These are phyloP conservation scores for Protobothrops flavoviridis DNA, from an alignment of 2,113 vertebrate genomes.

Conservation along the genomic window DNA sequence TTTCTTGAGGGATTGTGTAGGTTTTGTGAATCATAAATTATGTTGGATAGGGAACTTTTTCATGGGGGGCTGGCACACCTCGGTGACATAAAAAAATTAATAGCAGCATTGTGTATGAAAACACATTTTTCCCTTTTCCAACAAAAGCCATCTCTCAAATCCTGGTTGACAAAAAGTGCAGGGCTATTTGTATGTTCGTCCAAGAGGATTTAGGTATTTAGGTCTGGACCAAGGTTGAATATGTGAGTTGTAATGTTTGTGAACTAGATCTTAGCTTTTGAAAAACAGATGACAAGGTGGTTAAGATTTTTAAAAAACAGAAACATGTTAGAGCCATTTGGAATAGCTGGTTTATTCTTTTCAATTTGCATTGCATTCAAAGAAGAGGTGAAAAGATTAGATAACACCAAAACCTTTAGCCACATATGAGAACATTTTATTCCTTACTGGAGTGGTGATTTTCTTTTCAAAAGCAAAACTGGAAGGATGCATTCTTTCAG, in stretches of 20 bases:
- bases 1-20: background rate
- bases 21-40: background rate
- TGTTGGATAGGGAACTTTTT: background rate
- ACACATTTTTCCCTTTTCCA: background rate
- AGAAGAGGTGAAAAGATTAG: background rate
- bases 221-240: background rate
- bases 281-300: background rate
- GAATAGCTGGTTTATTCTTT: background rate
- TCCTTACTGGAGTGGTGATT: background rate
- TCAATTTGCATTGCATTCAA: background rate
- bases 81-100: background rate
- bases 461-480: conserved; percentile 42
- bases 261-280: conserved; percentile 16
- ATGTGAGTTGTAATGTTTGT: background rate
- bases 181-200: background rate
- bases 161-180: background rate
- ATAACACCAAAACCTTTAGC: background rate
- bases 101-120: too few relatives aligned
- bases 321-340: background rate
- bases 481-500: conserved; percentile 46
- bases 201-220: background rate
- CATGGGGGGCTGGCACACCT: background rate
- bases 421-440: conserved; percentile 25
- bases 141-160: background rate
- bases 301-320: conserved; percentile 1